A percentile compares a stretch with the other conserved stretches of the same genome.
phyloP scores from a whole-genome alignment of 2,888 invertebrate genomes.

The Tetanocera ferruginea region DNA sequence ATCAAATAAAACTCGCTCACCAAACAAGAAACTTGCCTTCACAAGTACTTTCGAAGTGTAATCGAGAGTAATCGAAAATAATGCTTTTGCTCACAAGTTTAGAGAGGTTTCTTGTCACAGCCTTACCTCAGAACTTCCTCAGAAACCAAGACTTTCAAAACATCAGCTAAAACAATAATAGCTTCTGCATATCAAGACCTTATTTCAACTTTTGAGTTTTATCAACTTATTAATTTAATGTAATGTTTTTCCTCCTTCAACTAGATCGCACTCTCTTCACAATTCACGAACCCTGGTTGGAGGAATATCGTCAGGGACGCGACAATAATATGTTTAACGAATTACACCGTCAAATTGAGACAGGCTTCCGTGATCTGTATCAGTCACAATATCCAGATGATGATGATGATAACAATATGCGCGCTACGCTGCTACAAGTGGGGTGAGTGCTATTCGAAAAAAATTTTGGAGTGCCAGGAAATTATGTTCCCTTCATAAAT shows the following conservation, averaged over 20 bases:
- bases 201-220: no score
- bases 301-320: conserved; percentile 47
- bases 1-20: no score
- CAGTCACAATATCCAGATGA: conserved; percentile 45
- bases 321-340: conserved; percentile 49
- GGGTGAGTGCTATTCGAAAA: conserved; percentile 53
- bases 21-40: no score
- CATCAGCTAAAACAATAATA: no score
- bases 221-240: neutral
- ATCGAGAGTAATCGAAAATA: no score
- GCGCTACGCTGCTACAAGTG: conserved; percentile 54
- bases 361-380: conserved; percentile 53
- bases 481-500: neutral
- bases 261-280: conserved; percentile 61
- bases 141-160: no score
- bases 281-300: conserved; percentile 58
- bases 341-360: conserved; percentile 53
- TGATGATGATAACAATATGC: conserved; percentile 50
- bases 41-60: no score
- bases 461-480: neutral
- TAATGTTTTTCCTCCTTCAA: neutral
- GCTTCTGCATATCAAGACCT: no score
- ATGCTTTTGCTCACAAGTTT: no score
- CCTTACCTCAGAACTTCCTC: no score
- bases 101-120: no score